phyloP scores from a whole-genome alignment of 1,140 invertebrate species.

The Melitaea cinxia region DNA sequence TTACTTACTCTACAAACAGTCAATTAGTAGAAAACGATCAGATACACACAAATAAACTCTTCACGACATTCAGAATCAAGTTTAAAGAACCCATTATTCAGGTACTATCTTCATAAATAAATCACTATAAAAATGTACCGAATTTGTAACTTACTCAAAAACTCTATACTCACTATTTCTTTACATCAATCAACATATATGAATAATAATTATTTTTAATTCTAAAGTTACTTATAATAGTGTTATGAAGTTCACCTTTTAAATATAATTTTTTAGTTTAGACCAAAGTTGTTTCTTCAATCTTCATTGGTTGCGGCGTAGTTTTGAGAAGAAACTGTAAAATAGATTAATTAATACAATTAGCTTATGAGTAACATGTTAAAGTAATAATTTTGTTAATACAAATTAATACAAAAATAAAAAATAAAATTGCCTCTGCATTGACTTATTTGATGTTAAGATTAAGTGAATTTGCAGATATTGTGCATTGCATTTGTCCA shows the following conservation, averaged over 20 bases:
- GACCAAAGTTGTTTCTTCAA: slow-evolving; percentile 1
- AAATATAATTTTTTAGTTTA: neutral
- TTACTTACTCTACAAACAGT: slow-evolving; percentile 25
- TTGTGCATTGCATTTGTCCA: neutral
- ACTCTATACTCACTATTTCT: neutral
- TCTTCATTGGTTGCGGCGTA: slow-evolving; percentile 66
- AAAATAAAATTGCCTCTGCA: no score
- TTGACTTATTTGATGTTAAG: neutral
- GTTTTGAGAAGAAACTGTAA: slow-evolving; percentile 73
- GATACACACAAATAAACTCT: slow-evolving; percentile 10
- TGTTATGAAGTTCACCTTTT: neutral
- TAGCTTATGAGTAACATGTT: neutral
- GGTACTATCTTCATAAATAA: slow-evolving; percentile 9
- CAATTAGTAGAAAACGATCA: slow-evolving; percentile 22
- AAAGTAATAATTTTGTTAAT: neutral
- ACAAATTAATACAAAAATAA: neutral
- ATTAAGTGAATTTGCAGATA: neutral
- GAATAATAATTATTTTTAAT: neutral
- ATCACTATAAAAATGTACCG: neutral
- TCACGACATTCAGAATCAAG: slow-evolving; percentile 16
- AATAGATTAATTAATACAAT: slow-evolving; percentile 5
- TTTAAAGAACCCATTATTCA: slow-evolving; percentile 7
- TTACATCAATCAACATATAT: neutral
- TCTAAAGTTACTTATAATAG: slow-evolving; percentile 2
- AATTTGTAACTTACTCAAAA: neutral